Conservation (phyloP, 53 echinoderm and acorn worm genomes). For the Mesocentrotus franciscanus region DNA sequence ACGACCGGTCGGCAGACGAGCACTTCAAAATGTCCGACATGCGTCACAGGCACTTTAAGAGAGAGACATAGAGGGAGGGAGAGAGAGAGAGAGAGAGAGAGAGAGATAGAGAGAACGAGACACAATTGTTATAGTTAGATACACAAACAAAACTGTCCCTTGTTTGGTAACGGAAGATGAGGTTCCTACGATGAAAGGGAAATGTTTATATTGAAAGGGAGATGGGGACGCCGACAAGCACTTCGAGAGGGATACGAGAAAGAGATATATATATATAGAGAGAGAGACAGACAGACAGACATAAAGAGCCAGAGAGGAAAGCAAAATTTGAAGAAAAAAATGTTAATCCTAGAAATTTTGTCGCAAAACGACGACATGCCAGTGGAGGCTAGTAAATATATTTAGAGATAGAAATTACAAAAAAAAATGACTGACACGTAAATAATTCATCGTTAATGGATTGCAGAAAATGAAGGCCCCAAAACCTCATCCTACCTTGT, state of each 20-base stretch:
- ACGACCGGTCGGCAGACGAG: not conserved
- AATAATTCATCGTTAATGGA: not conserved
- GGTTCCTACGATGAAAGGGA: not conserved
- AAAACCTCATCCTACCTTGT: not conserved
- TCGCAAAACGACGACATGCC: no score
- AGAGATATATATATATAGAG: no score
- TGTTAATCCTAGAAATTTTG: no score
- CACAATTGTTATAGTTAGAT: not conserved
- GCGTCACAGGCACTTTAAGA: not conserved
- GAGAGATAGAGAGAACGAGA: not conserved
- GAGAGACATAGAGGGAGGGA: not conserved
- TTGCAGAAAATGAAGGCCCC: not conserved
- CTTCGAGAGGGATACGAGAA: not conserved
- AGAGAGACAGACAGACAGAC: not conserved
- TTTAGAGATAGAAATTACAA: not conserved
- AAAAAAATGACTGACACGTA: not conserved
- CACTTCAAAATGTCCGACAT: not conserved
- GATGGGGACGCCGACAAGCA: not conserved
- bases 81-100: not conserved
- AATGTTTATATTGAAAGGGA: not conserved
- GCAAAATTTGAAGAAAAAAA: no score
- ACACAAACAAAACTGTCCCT: not conserved
- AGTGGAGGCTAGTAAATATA: no score
- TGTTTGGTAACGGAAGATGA: conserved; percentile 23
- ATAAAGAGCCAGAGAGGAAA: not conserved